These are phyloP conservation scores for Sebastes iracundus DNA, from an alignment of 2,797 vertebrate genomes.

Conservation along the genomic window DNA sequence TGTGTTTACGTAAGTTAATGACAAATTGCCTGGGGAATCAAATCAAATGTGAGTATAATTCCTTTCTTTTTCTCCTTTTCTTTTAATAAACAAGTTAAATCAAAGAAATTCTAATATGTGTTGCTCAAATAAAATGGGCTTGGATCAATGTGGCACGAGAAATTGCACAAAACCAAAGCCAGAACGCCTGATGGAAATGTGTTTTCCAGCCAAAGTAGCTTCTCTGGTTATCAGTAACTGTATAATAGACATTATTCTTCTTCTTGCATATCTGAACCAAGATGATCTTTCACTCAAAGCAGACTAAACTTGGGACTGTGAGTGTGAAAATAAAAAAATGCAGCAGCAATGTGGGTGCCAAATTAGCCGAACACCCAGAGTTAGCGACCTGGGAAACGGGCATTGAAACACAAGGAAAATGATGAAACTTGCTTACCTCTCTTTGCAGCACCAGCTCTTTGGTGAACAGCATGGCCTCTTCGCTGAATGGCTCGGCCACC, in stretches of 20 bases:
- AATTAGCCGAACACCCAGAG: conserved; percentile 5
- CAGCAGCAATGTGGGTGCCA: conserved; percentile 1
- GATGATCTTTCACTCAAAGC: conserved; percentile 5
- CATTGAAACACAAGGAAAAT: neutral
- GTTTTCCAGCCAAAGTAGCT: neutral
- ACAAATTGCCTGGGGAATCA: neutral
- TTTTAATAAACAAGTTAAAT: neutral
- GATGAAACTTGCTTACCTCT: conserved; percentile 85
- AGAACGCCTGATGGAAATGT: neutral
- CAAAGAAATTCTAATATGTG: neutral
- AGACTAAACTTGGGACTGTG: conserved; percentile 3
- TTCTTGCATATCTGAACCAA: conserved; percentile 28
- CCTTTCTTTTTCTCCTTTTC: neutral
- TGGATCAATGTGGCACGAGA: neutral
- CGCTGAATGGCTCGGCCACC: conserved; percentile 96
- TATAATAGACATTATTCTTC: conserved; percentile 9
- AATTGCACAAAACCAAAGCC: neutral
- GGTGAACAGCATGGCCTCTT: conserved; percentile 93
- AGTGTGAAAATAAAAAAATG: conserved; percentile 23
- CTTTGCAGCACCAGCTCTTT: conserved; percentile 96
- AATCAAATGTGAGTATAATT: neutral
- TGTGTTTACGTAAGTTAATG: neutral
- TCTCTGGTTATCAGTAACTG: neutral
- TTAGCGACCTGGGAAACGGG: neutral
- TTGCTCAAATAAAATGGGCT: neutral